Evolutionary conservation across 2,797 vertebrate species (phyloP).

Genomic region (Pristis pectinata): DNA sequence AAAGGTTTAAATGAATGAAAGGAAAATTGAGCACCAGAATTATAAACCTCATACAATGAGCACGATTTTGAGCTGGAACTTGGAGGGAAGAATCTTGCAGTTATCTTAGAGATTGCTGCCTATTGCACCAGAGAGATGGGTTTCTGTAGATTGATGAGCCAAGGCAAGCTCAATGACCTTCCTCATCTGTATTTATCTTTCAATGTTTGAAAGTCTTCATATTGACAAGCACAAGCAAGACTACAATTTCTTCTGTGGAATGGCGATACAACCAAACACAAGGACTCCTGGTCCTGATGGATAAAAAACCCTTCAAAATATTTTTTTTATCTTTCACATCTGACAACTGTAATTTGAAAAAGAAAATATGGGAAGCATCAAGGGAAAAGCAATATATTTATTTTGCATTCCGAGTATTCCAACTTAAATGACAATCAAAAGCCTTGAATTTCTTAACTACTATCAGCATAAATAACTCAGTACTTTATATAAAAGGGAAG

Average conservation of each 20-base stretch:
- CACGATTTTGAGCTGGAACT: neutral
- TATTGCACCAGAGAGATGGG: neutral
- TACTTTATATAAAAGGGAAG: neutral
- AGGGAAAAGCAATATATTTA: neutral
- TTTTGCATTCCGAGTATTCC: neutral
- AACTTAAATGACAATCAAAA: neutral
- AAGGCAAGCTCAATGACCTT: neutral
- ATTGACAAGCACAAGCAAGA: neutral
- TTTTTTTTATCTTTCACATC: neutral
- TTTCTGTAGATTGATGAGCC: neutral
- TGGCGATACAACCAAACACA: neutral
- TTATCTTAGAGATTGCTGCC: neutral
- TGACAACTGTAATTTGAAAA: neutral
- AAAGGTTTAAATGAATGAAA: neutral
- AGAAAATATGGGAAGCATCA: neutral
- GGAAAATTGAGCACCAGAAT: neutral
- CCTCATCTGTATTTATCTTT: neutral
- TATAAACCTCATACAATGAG: neutral
- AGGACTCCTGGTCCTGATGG: neutral
- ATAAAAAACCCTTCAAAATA: neutral
- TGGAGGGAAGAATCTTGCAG: neutral
- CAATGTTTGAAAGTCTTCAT: slow-evolving; percentile 9
- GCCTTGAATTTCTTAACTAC: neutral
- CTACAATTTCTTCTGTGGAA: neutral
- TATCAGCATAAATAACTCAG: neutral